Evolutionary conservation across 2,797 vertebrate species (phyloP), one percentile per base, ranked within the genome.

Genomic region (Australoheros facetus): DNA sequence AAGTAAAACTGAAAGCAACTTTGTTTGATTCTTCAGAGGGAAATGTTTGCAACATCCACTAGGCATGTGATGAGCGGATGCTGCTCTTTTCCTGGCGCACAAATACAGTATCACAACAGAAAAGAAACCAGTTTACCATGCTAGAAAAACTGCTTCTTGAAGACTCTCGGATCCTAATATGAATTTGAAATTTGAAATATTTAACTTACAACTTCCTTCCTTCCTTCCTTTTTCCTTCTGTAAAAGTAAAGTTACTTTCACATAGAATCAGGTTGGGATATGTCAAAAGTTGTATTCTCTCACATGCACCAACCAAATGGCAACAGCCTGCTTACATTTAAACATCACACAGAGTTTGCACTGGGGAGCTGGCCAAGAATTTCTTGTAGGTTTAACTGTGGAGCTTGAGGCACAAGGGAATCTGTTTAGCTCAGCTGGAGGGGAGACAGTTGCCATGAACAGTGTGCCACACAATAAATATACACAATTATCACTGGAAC

Each of bases 121-220:
- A 69, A 51, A 10, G 26, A 69, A 51, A 51, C 5, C 19, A 2
- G 23, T 0, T 66, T 23, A 48, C 16, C 2, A 3, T 51, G 48
- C 26, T 0, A 66, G 26, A 1, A 28, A 30, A 30, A 2, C 23
- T 48, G 16, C 17, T 48, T 26, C 62, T 14, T 5, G 13, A 14
- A 17, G 14, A 16, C 45, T 48, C 5, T 16, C 14, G 17, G 0
- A 69, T 30, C 28, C 26, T 51, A 69, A 51, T 51, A 16, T 30
- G 16, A 5, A 48, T 48, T 17, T 48, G 6, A 48, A 48, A 16
- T 48, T 13, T 16, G 3, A 16, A 16, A 13, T 13, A 13, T 42
- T 42, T 42, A 42, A 42, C 10, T 48, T 48, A 30, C 42, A n/a
- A 30, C 0, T 1, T 13, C 28, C 0, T 0, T 30, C 64, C 23